Evolutionary conservation across 2,888 invertebrate species (phyloP).

Genomic region (Mimumesa dahlbomi): DNA sequence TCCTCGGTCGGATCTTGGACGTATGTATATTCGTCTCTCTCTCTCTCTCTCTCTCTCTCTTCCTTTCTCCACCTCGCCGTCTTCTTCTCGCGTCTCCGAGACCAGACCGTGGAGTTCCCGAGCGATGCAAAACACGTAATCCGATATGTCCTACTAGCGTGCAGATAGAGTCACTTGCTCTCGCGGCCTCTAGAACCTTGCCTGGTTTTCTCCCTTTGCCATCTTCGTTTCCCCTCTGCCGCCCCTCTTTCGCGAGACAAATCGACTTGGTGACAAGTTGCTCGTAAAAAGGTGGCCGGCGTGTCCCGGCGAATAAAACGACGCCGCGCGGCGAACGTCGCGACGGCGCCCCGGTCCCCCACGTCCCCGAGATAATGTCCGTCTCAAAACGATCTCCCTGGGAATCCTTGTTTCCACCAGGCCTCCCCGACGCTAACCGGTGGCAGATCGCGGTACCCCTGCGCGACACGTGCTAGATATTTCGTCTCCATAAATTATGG

Average conservation of each 20-base stretch:
- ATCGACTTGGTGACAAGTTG: conserved; percentile 75
- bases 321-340: conserved; percentile 18
- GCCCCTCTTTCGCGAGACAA: conserved; percentile 58
- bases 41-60: conserved; percentile 15
- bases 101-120: conserved; percentile 42
- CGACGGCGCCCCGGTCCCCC: conserved; percentile 17
- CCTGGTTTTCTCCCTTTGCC: conserved; percentile 9
- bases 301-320: conserved; percentile 40
- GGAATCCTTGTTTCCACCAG: conserved; percentile 9
- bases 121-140: conserved; percentile 73
- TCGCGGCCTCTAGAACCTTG: conserved; percentile 55
- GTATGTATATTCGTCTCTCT: conserved; percentile 13
- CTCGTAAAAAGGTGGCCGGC: conserved; percentile 64
- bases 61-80: conserved; percentile 1
- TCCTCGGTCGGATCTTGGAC: conserved; percentile 1
- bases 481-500: no score
- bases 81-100: conserved; percentile 5
- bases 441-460: no score
- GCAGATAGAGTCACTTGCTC: conserved; percentile 76
- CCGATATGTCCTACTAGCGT: conserved; percentile 74
- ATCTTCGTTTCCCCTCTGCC: conserved; percentile 3
- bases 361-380: conserved; percentile 39
- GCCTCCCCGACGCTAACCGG: neutral
- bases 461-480: no score
- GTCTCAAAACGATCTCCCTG: conserved; percentile 35